Conservation (phyloP, 1,140 invertebrate species). For the Agraylea sexmaculata region DNA sequence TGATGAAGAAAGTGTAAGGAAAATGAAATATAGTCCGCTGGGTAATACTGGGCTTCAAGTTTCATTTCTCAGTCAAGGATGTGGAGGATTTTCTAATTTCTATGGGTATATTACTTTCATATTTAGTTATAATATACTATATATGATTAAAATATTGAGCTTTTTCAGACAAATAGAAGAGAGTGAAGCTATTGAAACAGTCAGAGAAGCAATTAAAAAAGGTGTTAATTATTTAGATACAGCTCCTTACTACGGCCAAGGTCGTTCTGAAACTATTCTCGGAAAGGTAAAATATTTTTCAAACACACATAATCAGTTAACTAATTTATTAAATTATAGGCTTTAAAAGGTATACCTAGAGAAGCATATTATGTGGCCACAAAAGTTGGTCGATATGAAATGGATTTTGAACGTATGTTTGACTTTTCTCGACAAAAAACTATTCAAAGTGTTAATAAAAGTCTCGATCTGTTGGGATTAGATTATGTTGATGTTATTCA, state of each 20-base stretch:
- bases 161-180: slow-evolving; percentile 24
- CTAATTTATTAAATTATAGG: slow-evolving; percentile 42
- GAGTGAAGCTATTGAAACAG: slow-evolving; percentile 52
- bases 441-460: slow-evolving; percentile 61
- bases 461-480: slow-evolving; percentile 59
- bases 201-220: slow-evolving; percentile 56
- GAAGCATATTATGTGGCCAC: slow-evolving; percentile 81
- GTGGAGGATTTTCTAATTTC: slow-evolving; percentile 40
- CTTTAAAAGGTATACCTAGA: slow-evolving; percentile 65
- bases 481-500: slow-evolving; percentile 85
- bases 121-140: not conserved
- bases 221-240: slow-evolving; percentile 91
- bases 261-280: slow-evolving; percentile 63
- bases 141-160: not conserved
- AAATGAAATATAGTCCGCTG: slow-evolving; percentile 37
- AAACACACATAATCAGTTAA: slow-evolving; percentile 8
- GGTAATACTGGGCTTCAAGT: slow-evolving; percentile 44
- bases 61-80: slow-evolving; percentile 44
- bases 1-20: slow-evolving; percentile 14
- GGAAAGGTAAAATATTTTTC: slow-evolving; percentile 53
- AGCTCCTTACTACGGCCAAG: slow-evolving; percentile 84
- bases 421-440: slow-evolving; percentile 74
- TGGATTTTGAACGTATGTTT: slow-evolving; percentile 65
- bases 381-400: slow-evolving; percentile 80
- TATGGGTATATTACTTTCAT: slow-evolving; percentile 38